Percentiles rank a stretch among this genome's conserved stretches.
Evolutionary conservation across 2,888 invertebrate genomes (phyloP).

Genomic region (Gandaritis pyraliata): DNA sequence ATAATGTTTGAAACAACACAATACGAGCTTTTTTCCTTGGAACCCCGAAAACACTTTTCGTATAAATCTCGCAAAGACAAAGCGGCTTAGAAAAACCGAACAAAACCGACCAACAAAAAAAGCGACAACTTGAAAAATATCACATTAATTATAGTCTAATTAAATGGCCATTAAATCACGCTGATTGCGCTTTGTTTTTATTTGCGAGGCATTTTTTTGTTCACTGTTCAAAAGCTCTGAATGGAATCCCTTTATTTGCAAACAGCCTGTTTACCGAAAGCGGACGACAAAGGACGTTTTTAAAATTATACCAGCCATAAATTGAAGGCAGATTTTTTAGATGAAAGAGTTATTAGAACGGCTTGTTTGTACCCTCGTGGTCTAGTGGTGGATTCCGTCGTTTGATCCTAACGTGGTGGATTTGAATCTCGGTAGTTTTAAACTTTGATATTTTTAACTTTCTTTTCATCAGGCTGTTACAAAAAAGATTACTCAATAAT

Average conservation of each 20-base stretch:
- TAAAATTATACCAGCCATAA: conserved; percentile 79
- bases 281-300: conserved; percentile 74
- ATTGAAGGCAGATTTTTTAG: conserved; percentile 50
- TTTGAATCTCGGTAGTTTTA: no score
- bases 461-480: no score
- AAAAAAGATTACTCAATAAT: background rate
- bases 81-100: conserved; percentile 42
- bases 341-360: conserved; percentile 35
- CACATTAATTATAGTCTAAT: conserved; percentile 78
- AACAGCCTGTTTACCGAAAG: conserved; percentile 79
- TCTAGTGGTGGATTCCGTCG: background rate
- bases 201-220: conserved; percentile 66
- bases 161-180: conserved; percentile 82
- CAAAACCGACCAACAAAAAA: conserved; percentile 44
- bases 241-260: conserved; percentile 82
- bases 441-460: background rate
- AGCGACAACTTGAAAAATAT: conserved; percentile 64
- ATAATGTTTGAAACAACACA: conserved; percentile 2
- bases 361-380: conserved; percentile 14
- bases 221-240: conserved; percentile 49
- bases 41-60: conserved; percentile 31
- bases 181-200: conserved; percentile 82
- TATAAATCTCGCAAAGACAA: conserved; percentile 42
- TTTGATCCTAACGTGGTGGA: no score
- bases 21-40: conserved; percentile 11